phyloP scores from a whole-genome alignment of 2,888 invertebrate genomes.

The Nipponacmea schrenckii region DNA sequence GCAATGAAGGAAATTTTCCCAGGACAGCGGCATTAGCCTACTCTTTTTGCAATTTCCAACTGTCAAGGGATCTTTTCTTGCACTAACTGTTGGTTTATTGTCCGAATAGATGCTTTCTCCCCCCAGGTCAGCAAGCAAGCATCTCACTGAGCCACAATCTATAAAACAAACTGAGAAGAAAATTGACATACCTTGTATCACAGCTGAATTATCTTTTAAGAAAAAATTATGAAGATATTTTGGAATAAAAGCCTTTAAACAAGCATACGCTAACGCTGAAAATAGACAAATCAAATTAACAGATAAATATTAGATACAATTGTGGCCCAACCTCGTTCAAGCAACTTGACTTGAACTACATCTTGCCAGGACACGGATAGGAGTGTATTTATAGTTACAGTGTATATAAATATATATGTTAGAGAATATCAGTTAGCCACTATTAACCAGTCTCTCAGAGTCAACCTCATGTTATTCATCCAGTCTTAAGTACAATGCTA shows the following conservation, averaged over 20 bases:
- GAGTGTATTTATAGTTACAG: no score
- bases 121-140: not conserved
- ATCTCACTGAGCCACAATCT: no score
- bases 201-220: slow-evolving; percentile 92
- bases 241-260: slow-evolving; percentile 93
- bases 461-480: no score
- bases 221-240: slow-evolving; percentile 98
- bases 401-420: not conserved
- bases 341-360: no score
- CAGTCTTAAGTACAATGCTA: no score
- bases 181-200: slow-evolving; percentile 79
- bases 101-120: not conserved
- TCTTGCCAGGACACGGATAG: no score
- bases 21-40: no score
- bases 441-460: not conserved
- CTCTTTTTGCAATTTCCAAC: no score
- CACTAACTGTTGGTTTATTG: not conserved
- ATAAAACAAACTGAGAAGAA: not conserved
- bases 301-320: no score
- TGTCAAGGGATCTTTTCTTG: no score
- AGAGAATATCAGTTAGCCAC: not conserved
- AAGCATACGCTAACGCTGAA: slow-evolving; percentile 92
- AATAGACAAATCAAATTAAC: slow-evolving; percentile 46
- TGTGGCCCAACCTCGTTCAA: no score
- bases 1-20: no score